Evolutionary conservation across 2,888 invertebrate genomes (phyloP), one percentile per base, ranked within the genome.

Genomic region (Hylaea fasciaria): DNA sequence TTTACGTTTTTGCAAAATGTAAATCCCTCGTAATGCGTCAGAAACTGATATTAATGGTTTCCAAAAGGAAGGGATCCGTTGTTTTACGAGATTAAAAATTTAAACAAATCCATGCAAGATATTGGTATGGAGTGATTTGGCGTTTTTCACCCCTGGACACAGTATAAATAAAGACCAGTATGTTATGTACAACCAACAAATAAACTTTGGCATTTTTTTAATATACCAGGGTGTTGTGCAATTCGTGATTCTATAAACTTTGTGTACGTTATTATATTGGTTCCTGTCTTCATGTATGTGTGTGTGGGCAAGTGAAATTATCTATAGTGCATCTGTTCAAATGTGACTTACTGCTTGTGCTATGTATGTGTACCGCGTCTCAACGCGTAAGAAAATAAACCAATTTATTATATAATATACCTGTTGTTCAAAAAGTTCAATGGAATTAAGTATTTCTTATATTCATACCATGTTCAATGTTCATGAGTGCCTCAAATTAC

Each of bases 61-160:
- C 45, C 17, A 65, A 66, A 72, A 53, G 35, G 39, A 72, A 53
- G 49, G 56, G 51, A 48, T 64, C 73, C 74, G 74, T 62, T 62
- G 64, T 69, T 65, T 66, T 62, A 68, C 52, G 44, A 68, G 79
- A 83, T 85, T 83, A 82, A 84, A 84, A 84, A 79, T 81, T 82
- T 80, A 84, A 83, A 83, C 77, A 82, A 80, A 83, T 79, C 80
- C 77, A 68, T 47, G 65, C 64, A 68, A 72, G 80, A 79, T 83
- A 86, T 85, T 86, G 80, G 77, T 70, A 67, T 65, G 66, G 72
- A 81, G 77, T 88, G 87, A 88, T 81, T 83, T 69, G 70, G 77
- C 85, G 65, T 66, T 82, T 86, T 86, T 72, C 68, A 74, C 77
- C 81, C 81, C 68, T 69, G 55, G 35, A 16, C 28, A 14, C 32